Conservation (phyloP, 30 jellyfish, hydroid and myxozoan genomes). For the Pseudorhiza aurosa region DNA sequence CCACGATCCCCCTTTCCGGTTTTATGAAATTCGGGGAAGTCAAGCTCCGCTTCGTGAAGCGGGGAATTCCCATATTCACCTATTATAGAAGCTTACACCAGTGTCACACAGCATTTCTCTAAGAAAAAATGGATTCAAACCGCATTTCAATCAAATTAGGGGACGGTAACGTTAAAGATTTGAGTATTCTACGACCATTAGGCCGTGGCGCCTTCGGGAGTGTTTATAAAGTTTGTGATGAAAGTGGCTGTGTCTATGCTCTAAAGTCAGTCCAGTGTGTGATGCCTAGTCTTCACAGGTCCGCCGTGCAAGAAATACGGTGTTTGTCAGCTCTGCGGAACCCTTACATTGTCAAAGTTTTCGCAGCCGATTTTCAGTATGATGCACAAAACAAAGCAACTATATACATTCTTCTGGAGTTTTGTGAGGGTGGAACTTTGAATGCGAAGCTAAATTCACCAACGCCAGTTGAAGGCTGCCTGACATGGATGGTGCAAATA, state of each 20-base stretch:
- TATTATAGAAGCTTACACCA: no score
- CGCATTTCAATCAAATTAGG: background rate
- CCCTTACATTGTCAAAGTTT: conserved; percentile 39
- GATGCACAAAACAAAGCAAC: conserved; percentile 8
- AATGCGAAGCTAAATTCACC: background rate
- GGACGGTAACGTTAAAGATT: conserved; percentile 17
- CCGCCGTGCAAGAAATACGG: conserved; percentile 59
- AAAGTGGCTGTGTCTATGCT: conserved; percentile 42
- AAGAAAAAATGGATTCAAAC: background rate
- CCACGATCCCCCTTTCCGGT: no score
- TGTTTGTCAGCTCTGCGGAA: conserved; percentile 27
- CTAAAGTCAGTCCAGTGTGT: conserved; percentile 20
- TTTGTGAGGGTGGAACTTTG: conserved; percentile 66
- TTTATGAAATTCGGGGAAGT: no score
- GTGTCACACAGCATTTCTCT: no score
- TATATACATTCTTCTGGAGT: conserved; percentile 58
- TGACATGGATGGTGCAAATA: conserved; percentile 67
- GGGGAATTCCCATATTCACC: no score
- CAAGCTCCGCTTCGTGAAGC: no score
- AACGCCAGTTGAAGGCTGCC: conserved; percentile 1
- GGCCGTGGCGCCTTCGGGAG: conserved; percentile 78
- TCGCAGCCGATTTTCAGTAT: conserved; percentile 41
- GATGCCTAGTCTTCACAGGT: background rate
- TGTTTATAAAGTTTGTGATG: conserved; percentile 53
- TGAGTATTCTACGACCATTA: conserved; percentile 18